These are phyloP conservation scores for Carlito syrichta DNA, from an alignment of 2,113 vertebrate genomes.

Conservation along the genomic window DNA sequence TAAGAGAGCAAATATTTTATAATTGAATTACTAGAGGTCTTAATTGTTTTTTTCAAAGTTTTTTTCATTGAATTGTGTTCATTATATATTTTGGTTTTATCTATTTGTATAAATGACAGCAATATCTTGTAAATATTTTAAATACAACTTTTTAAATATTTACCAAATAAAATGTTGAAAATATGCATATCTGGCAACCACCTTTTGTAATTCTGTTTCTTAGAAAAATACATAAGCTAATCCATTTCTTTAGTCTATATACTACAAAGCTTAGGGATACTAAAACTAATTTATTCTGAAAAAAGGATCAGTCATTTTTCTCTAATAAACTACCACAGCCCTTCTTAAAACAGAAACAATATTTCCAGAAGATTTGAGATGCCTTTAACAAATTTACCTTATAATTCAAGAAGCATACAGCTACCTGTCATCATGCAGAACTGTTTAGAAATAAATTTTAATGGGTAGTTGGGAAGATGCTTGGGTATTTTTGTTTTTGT, in stretches of 20 bases:
- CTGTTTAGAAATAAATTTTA: background rate
- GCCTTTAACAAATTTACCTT: slow-evolving; percentile 11
- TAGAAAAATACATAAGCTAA: slow-evolving; percentile 4
- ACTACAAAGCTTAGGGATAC: background rate
- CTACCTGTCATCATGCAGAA: background rate
- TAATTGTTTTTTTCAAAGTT: background rate
- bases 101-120: background rate
- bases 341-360: slow-evolving; percentile 33
- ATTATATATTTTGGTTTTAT: background rate
- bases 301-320: background rate
- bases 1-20: background rate
- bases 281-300: background rate
- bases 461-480: background rate
- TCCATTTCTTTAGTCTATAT: background rate
- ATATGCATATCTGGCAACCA: background rate
- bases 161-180: slow-evolving; percentile 27
- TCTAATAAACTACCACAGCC: background rate
- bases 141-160: slow-evolving; percentile 17
- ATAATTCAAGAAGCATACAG: background rate
- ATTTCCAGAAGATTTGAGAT: background rate
- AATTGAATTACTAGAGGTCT: background rate
- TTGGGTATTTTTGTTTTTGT: background rate
- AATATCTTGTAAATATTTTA: background rate
- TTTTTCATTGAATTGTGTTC: slow-evolving; percentile 8
- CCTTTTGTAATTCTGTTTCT: background rate